Percentiles rank a stretch among this genome's conserved stretches.
These are phyloP conservation scores for Syritta pipiens DNA, from an alignment of 2,888 invertebrate species.

Conservation along the genomic window DNA sequence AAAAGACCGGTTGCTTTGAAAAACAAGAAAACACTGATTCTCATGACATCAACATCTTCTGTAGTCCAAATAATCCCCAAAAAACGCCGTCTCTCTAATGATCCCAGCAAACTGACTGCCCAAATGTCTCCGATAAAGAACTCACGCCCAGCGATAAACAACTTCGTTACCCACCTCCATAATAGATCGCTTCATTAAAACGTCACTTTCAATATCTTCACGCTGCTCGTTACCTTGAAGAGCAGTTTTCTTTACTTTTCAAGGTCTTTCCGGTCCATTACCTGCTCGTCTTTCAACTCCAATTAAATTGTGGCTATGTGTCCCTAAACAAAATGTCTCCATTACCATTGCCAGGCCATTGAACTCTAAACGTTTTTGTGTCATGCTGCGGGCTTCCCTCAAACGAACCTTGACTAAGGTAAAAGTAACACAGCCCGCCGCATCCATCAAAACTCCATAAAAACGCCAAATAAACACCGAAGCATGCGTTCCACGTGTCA, in stretches of 20 bases:
- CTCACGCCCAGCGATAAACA: too few species aligned
- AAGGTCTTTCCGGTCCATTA: slow-evolving; percentile 48
- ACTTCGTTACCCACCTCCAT: too few species aligned
- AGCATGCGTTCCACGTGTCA: slow-evolving; percentile 62
- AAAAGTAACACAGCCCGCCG: slow-evolving; percentile 40
- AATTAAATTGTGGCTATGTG: slow-evolving; percentile 30
- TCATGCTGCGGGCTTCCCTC: slow-evolving; percentile 38
- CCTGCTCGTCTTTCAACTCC: slow-evolving; percentile 12
- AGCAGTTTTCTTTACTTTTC: background rate
- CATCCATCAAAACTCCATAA: slow-evolving; percentile 60
- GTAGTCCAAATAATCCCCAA: too few species aligned
- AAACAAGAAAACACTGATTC: too few species aligned
- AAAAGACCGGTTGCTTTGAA: too few species aligned
- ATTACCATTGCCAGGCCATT: slow-evolving; percentile 56
- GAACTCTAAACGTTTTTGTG: slow-evolving; percentile 62
- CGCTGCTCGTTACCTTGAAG: background rate
- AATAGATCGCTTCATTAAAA: too few species aligned
- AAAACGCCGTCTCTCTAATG: too few species aligned
- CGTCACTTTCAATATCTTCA: too few species aligned
- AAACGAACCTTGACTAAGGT: slow-evolving; percentile 62
- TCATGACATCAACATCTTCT: too few species aligned
- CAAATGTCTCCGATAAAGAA: too few species aligned
- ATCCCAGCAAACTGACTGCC: too few species aligned
- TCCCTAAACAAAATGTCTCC: slow-evolving; percentile 45
- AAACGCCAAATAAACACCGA: slow-evolving; percentile 53